Percentiles rank a stretch among this genome's conserved stretches.
Conservation (phyloP, 1,140 invertebrate genomes). For the Drosophila kepulauana region DNA sequence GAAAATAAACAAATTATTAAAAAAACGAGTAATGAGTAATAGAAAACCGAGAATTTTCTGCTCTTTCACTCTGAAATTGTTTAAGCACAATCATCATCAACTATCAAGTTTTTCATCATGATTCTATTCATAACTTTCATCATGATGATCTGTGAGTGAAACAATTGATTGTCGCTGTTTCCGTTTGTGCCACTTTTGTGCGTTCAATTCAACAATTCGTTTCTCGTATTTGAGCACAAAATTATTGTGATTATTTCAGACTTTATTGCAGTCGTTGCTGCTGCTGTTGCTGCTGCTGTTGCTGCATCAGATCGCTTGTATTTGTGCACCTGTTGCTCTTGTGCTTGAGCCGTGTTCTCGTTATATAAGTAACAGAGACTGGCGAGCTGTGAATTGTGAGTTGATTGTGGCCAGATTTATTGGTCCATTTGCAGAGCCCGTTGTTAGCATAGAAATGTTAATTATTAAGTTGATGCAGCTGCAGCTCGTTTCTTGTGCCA, state of each 20-base stretch:
- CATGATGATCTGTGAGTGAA: not conserved
- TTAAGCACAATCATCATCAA: no score
- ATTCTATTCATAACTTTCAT: not conserved
- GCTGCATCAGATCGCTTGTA: not conserved
- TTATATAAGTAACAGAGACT: slow-evolving; percentile 13
- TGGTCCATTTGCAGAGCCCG: slow-evolving; percentile 40
- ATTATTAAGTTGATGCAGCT: slow-evolving; percentile 48
- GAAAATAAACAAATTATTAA: no score
- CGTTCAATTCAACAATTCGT: slow-evolving; percentile 17
- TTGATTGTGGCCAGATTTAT: slow-evolving; percentile 29
- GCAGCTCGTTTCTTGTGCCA: slow-evolving; percentile 22
- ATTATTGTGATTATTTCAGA: slow-evolving; percentile 76
- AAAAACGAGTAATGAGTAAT: not conserved
- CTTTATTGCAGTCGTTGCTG: slow-evolving; percentile 41
- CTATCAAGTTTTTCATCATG: not conserved
- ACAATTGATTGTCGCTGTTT: slow-evolving; percentile 47
- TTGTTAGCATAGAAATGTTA: slow-evolving; percentile 55
- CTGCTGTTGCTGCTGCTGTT: slow-evolving; percentile 29
- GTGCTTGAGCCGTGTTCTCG: slow-evolving; percentile 33
- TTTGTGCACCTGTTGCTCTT: slow-evolving; percentile 63
- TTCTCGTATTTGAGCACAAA: slow-evolving; percentile 67
- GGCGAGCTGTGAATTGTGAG: slow-evolving; percentile 1
- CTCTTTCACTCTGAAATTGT: not conserved
- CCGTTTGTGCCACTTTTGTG: slow-evolving; percentile 62
- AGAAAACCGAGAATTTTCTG: not conserved